Evolutionary conservation across 2,797 vertebrate genomes (phyloP), one percentile per base, ranked within the genome.

Genomic region (Tadarida brasiliensis): DNA sequence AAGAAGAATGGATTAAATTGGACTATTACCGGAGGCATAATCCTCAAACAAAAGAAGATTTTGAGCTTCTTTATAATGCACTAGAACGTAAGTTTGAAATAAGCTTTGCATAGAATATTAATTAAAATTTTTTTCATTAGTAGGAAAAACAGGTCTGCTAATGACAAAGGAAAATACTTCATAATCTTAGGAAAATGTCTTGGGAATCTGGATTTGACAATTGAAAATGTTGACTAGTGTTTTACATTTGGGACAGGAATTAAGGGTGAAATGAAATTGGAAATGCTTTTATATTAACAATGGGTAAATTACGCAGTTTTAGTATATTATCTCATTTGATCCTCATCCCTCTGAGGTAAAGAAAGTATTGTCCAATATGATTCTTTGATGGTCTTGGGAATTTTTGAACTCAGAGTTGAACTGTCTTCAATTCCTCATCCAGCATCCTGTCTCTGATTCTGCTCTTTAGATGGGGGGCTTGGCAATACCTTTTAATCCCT

Each of bases 21-120:
- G 99, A 99, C 15, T 98, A 98, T 24, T 84, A 98, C 0, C 98
- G 99, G 96, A 99, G 99, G 98, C 97, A 98, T 98, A 98, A 99
- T 96, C 99, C 99, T 0, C 98, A 98, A 98, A 99, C 96, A 80
- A 99, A 97, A 87, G 99, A 99, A 95, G 99, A 99, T 97, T 99
- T 99, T 97, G 98, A 99, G 71, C 98, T 99, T 90, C 98, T 99
- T 67, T 99, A 98, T 98, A 98, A 98, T 89, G 99, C 99, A n/a
- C 97, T 99, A 77, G 98, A 99, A 98, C 97, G 99, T 99, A 99
- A 97, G 99, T 97, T 95, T 87, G 74, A 87, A 90, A 44, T 57
- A 54, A 20, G 16, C 39, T 93, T 94, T 82, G 67, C 59, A 84
- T 84, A 82, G 74, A 76, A 89, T 87, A 70, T 14, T 70, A 86